Evolutionary conservation across 2,113 vertebrate genomes (phyloP).

Genomic region (Capreolus pygargus): DNA sequence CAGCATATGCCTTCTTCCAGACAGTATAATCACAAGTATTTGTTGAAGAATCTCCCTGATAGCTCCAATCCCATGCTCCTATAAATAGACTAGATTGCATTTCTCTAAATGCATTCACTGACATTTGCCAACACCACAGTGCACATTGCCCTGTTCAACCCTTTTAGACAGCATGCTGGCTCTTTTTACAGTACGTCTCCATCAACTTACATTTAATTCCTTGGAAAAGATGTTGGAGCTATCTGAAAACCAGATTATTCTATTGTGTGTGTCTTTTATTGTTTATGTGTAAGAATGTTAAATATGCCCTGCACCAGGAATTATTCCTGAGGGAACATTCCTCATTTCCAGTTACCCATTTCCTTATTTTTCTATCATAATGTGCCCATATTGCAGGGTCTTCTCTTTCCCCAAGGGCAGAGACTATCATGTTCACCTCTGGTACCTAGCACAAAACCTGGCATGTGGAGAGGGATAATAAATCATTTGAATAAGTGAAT

Average conservation of each 20-base stretch:
- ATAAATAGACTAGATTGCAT: constrained; percentile 38
- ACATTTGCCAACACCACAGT: not conserved
- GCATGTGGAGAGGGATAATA: not conserved
- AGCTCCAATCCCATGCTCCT: not conserved
- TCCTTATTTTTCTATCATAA: constrained; percentile 27
- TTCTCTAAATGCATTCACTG: constrained; percentile 36
- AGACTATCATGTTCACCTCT: not conserved
- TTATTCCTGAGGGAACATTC: constrained; percentile 19
- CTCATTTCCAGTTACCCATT: not conserved
- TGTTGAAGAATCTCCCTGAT: not conserved
- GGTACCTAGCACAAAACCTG: not conserved
- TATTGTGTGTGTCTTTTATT: constrained; percentile 12
- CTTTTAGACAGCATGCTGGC: constrained; percentile 19
- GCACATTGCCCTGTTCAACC: not conserved
- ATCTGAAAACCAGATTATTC: constrained; percentile 36
- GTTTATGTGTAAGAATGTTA: constrained; percentile 17
- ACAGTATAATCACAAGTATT: not conserved
- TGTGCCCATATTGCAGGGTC: not conserved
- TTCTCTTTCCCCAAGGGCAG: not conserved
- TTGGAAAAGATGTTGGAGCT: constrained; percentile 23
- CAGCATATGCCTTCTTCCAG: not conserved
- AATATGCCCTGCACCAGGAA: not conserved
- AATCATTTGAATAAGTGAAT: constrained; percentile 6
- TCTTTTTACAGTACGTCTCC: constrained; percentile 16
- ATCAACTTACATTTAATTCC: constrained; percentile 35